phyloP scores from a whole-genome alignment of 2,797 vertebrate species.

The Takifugu ocellatus region DNA sequence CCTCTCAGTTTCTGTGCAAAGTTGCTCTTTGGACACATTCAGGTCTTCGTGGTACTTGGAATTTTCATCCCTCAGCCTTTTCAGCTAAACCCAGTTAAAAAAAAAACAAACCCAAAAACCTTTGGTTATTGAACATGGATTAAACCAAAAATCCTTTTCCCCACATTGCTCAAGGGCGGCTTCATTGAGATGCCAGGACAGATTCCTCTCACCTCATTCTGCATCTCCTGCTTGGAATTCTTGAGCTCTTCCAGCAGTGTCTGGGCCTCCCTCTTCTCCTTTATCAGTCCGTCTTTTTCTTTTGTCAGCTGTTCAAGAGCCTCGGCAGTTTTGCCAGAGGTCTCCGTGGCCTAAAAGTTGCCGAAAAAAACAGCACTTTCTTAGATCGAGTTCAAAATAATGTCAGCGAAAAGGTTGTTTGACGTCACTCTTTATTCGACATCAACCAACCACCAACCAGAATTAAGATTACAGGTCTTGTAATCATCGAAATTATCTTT shows the following conservation, averaged over 20 bases:
- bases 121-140: neutral
- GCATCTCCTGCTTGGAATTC: constrained; percentile 77
- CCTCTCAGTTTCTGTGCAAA: constrained; percentile 79
- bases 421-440: constrained; percentile 1
- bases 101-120: neutral
- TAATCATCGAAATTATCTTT: neutral
- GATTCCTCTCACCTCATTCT: constrained; percentile 79
- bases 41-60: constrained; percentile 83
- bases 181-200: neutral
- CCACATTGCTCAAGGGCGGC: neutral
- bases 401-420: neutral
- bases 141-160: neutral
- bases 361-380: constrained; percentile 7
- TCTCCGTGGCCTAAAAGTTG: constrained; percentile 75
- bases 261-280: constrained; percentile 79
- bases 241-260: constrained; percentile 76
- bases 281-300: constrained; percentile 79
- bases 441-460: constrained; percentile 15
- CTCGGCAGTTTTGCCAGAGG: constrained; percentile 79
- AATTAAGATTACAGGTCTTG: constrained; percentile 7
- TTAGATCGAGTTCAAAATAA: neutral
- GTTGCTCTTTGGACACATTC: constrained; percentile 81
- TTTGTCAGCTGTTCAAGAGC: constrained; percentile 82
- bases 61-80: constrained; percentile 81
- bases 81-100: constrained; percentile 76